Evolutionary conservation across 2,888 invertebrate genomes (phyloP), one percentile per base, ranked within the genome.

Genomic region (Tineola bisselliella): DNA sequence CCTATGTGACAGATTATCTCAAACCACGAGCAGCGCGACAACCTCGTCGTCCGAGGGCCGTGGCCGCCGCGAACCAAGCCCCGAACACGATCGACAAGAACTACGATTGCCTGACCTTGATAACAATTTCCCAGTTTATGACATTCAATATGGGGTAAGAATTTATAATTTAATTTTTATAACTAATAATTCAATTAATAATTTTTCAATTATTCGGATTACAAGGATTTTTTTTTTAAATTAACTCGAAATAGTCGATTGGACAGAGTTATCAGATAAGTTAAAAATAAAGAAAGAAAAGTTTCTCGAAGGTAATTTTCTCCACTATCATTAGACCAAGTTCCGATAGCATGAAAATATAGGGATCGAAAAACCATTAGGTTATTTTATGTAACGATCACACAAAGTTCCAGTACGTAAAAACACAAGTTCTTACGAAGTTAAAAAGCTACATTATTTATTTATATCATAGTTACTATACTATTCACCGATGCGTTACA

Each of bases 31-130:
- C 72, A 86, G 89, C 77, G 79, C 89, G 75, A 77, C 90, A 74
- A 74, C 90, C 75, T 87, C 91, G 76, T 77, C 91, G 77, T 76
- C 91, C 79, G 74, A 92, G 88, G 72, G 91, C 76, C 66, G 89
- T 75, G 91, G 79, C 65, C 88, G 75, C 75, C 88, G 72, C 65
- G 88, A 74, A 69, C 83, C 78, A 43, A 86, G 87, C 63, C 87
- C 87, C 3, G 86, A 84, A 62, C 66, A 70, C n/a, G 82, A 82
- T 64, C 70, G 79, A 4, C 71, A 76, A 6, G 81, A 84, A 63
- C 71, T 87, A 17, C 80, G 75, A 31, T 69, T 86, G 15, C 82
- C 84, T 38, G 83, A 83, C 66, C 73, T 87, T 58, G 80, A 86
- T 64, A 72, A 76, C 61, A 79, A 81, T 8, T 65, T 87, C 61